These are phyloP conservation scores for Empidonax traillii DNA, from an alignment of 2,113 vertebrate species.

Conservation along the genomic window DNA sequence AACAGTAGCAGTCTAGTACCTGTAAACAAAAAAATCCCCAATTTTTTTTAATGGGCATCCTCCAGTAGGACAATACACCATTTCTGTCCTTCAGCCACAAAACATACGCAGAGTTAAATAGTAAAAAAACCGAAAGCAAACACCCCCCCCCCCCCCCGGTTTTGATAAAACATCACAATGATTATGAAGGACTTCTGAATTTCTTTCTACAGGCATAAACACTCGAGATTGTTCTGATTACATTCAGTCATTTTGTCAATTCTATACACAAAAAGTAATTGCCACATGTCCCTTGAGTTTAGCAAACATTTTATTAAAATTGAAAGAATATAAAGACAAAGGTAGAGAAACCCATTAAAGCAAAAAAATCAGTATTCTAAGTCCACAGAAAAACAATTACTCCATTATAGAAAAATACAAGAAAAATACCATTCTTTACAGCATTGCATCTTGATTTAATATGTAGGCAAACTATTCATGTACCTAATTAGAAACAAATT, in stretches of 20 bases:
- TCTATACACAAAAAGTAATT: neutral
- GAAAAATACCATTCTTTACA: neutral
- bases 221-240: neutral
- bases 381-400: neutral
- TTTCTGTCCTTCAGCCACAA: neutral
- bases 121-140: neutral
- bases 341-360: neutral
- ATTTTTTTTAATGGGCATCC: neutral
- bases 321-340: neutral
- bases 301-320: neutral
- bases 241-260: neutral
- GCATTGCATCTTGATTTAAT: neutral
- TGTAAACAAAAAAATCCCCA: neutral
- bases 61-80: neutral
- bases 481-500: neutral
- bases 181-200: neutral
- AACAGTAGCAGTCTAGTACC: neutral
- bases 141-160: neutral
- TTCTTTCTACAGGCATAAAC: neutral
- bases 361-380: neutral
- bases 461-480: neutral
- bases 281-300: neutral
- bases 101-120: neutral
- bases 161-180: neutral
- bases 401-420: neutral